Base-by-base conservation (phyloP, 2,113 vertebrate genomes). In the Ptilonorhynchus violaceus region DNA sequence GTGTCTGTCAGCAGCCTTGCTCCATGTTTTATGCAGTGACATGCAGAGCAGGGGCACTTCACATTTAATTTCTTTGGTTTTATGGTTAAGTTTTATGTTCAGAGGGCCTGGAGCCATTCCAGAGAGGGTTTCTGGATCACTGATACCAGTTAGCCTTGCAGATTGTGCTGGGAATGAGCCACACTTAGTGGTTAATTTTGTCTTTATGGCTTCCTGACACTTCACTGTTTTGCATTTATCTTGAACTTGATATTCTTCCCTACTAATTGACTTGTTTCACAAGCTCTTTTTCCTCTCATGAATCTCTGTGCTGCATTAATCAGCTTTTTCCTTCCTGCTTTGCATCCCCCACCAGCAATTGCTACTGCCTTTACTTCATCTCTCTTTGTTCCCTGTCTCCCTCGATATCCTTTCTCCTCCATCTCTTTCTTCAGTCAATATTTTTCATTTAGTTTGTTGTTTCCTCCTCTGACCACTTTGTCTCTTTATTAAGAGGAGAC, bases 361-460 rank as follows among this genome's bases (percentile, higher is more conserved):
- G 11, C 63, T 85, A 90, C 72, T 85, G 74, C 78, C 44, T 76
- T 89, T 72, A 37, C 66, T 96, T 93, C 60, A 80, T 95, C 78
- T 90, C 85, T 79, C 67, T 79, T 72, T 89, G 67, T 83, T 91
- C 73, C 22, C 66, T 85, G 81, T 56, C 81, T 83, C 39, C 39
- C 55, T 85, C 63, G 18, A 62, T 96, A 88, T 90, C 59, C 27
- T 77, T 75, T 77, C 85, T 93, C 63, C 72, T 97, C 85, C 30
- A 52, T 85, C 88, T 33, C 2, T 66, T 91, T 59, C 75, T 50
- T 67, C 31, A 33, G 72, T 94, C 88, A 77, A 70, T 90, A 90
- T 88, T 95, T 96, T 90, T 85, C 39, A 77, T 90, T 88, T 90
- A 70, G 47, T 67, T 74, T 90, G 85, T 58, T 83, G 82, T 67